phyloP scores from a whole-genome alignment of 1,140 invertebrate species.

The Anthonomus grandis region DNA sequence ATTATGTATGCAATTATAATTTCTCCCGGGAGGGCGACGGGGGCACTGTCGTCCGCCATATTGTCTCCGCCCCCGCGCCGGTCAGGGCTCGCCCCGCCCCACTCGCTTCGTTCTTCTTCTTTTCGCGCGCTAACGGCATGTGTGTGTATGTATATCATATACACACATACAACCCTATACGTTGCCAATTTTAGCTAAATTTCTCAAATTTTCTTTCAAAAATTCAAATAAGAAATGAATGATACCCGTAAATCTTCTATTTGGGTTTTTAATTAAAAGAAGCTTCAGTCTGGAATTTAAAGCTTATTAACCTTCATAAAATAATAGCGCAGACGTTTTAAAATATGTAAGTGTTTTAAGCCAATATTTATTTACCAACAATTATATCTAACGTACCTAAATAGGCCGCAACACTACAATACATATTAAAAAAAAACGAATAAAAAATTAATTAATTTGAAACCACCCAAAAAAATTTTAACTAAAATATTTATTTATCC shows the following conservation, averaged over 20 bases:
- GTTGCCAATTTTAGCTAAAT: conserved; percentile 7
- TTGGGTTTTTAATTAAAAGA: too few species aligned
- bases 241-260: background rate
- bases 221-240: background rate
- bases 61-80: conserved; percentile 48
- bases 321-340: too few species aligned
- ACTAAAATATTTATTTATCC: too few species aligned
- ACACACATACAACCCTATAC: conserved; percentile 11
- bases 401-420: too few species aligned
- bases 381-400: too few species aligned
- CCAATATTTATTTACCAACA: too few species aligned
- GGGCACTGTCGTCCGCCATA: conserved; percentile 48
- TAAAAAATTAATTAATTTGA: background rate
- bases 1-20: conserved; percentile 49
- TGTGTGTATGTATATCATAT: conserved; percentile 27
- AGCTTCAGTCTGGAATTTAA: too few species aligned
- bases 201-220: background rate
- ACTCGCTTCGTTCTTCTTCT: conserved; percentile 28
- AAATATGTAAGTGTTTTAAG: too few species aligned
- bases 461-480: background rate
- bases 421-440: too few species aligned
- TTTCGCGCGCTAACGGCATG: conserved; percentile 27
- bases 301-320: too few species aligned
- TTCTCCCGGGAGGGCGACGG: conserved; percentile 40
- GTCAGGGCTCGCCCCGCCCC: conserved; percentile 44